Conservation (phyloP, 2,888 invertebrate genomes). For the Microplitis deprimator region DNA sequence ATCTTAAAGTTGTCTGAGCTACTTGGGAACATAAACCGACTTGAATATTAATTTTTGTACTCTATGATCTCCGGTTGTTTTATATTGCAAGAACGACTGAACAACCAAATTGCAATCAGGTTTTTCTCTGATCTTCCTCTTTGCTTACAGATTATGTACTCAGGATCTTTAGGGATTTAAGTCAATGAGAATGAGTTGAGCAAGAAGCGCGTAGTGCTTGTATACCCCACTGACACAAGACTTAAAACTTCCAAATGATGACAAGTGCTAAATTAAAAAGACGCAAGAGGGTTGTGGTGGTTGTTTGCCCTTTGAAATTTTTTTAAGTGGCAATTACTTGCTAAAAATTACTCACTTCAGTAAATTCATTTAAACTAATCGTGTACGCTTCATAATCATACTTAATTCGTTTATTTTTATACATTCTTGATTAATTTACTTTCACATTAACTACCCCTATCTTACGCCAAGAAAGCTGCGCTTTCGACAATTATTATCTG, state of each 20-base stretch:
- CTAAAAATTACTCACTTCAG: conserved; percentile 61
- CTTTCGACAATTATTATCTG: neutral
- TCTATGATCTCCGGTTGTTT: conserved; percentile 14
- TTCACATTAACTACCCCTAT: neutral
- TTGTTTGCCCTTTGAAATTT: conserved; percentile 44
- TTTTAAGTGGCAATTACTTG: conserved; percentile 63
- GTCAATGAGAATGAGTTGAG: conserved; percentile 21
- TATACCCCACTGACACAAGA: conserved; percentile 3
- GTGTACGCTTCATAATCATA: conserved; percentile 8
- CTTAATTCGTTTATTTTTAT: conserved; percentile 7
- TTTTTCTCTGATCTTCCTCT: conserved; percentile 46
- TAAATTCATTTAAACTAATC: conserved; percentile 56
- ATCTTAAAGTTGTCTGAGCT: too few species aligned
- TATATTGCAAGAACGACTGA: neutral
- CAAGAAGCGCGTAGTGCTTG: conserved; percentile 10
- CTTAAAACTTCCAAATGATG: conserved; percentile 42
- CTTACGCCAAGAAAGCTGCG: neutral
- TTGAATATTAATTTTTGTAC: too few species aligned
- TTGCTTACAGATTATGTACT: conserved; percentile 28
- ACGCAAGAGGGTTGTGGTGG: conserved; percentile 23
- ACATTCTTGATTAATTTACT: conserved; percentile 2
- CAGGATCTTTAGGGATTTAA: neutral
- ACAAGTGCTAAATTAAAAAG: conserved; percentile 55
- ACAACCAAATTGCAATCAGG: conserved; percentile 29
- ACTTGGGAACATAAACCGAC: too few species aligned